Evolutionary conservation across 23 tunicate species (phyloP).

Genomic region (Ascidia mentula): DNA sequence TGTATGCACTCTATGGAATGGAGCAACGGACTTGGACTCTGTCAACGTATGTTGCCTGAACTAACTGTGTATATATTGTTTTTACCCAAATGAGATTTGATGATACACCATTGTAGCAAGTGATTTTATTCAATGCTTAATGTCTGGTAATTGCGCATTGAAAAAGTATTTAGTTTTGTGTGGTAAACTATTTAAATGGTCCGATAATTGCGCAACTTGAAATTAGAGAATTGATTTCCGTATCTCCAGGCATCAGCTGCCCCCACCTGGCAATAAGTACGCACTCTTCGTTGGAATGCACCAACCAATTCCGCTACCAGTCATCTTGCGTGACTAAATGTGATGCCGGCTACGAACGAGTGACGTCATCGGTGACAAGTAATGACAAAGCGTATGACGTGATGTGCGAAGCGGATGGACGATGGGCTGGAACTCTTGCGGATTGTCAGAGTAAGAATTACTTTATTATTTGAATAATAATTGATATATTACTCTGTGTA

Average conservation of each 20-base stretch:
- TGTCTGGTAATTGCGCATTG: no score
- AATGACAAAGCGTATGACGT: constrained; percentile 27
- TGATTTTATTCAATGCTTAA: not conserved
- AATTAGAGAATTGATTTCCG: no score
- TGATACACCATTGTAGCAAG: no score
- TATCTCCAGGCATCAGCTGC: constrained; percentile 28
- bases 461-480: no score
- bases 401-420: constrained; percentile 54
- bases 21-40: constrained; percentile 73
- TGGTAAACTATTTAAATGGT: not conserved
- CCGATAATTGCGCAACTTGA: not conserved
- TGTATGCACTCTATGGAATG: constrained; percentile 52
- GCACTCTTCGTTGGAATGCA: constrained; percentile 22
- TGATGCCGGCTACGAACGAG: constrained; percentile 35
- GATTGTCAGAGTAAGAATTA: constrained; percentile 56
- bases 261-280: not conserved
- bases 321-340: constrained; percentile 59
- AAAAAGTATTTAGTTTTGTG: not conserved
- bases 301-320: constrained; percentile 34
- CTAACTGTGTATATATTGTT: no score
- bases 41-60: constrained; percentile 56
- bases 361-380: constrained; percentile 13
- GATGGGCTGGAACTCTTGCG: constrained; percentile 39
- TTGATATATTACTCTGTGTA: no score
- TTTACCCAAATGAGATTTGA: no score